Evolutionary conservation across 30 jellyfish, hydroid and myxozoan genomes (phyloP), one percentile per base, ranked within the genome.

Genomic region (Sanderia malayensis): DNA sequence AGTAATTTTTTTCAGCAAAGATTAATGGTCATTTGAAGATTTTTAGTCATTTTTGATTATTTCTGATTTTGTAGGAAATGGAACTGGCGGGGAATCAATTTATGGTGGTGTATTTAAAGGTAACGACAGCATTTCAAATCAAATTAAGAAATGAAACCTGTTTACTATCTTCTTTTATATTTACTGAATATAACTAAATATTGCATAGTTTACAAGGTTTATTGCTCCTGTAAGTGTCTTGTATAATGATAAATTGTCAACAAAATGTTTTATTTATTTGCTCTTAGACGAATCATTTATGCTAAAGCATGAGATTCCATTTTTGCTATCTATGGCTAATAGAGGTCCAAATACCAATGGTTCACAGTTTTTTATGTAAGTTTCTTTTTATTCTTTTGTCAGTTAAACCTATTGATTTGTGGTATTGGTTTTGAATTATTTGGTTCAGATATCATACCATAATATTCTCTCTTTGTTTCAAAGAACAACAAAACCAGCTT

Each of bases 61-160:
- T n/a, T n/a, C n/a, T n/a, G n/a, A n/a, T n/a, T n/a, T 8, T 70
- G 4, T 19, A 82, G 86, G 95, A 9, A 75, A 94, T 88, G 99
- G 99, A 4, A 94, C 97, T 24, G 99, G 99, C 4, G 99, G 99
- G 18, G 97, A 94, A 82, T 94, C 99, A 18, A 83, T 94, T 23
- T 94, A 88, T 80, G 99, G 99, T 1, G 98, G 95, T 22, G 68
- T 94, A 2, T 94, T 94, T 62, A 85, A 94, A 84, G 99, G 96
- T 93, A 23, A 34, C 18, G 15, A n/a, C n/a, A n/a, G n/a, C n/a
- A n/a, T n/a, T n/a, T n/a, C n/a, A n/a, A n/a, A n/a, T n/a, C n/a
- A n/a, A n/a, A n/a, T n/a, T n/a, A n/a, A n/a, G n/a, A n/a, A n/a
- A n/a, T n/a, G n/a, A n/a, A n/a, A n/a, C n/a, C n/a, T n/a, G n/a